Conservation (phyloP, 1,140 invertebrate genomes). For the Papilio helenus region DNA sequence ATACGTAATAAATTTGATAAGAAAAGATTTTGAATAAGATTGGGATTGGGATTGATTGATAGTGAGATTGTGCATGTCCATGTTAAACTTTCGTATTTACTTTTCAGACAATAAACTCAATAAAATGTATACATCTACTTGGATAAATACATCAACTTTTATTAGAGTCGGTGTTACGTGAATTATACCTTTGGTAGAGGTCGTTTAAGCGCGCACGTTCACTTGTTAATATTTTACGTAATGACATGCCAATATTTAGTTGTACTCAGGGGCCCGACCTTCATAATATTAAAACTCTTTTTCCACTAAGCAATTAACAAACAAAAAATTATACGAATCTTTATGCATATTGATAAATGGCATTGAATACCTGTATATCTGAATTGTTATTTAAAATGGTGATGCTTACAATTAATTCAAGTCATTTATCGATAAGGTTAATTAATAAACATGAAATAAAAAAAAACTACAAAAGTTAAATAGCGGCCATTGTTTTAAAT, state of each 20-base stretch:
- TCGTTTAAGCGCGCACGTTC: not conserved
- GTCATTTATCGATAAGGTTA: not conserved
- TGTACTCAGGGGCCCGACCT: constrained; percentile 8
- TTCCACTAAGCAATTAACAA: not conserved
- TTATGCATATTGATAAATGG: not conserved
- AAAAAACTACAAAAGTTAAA: not conserved
- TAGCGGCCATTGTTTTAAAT: not conserved
- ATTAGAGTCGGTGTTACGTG: not conserved
- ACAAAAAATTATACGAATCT: too few species aligned
- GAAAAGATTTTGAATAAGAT: not conserved
- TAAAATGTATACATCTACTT: not conserved
- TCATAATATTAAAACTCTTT: not conserved
- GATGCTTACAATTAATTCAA: not conserved
- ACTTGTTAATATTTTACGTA: constrained; percentile 17
- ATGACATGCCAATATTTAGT: constrained; percentile 6
- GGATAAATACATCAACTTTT: not conserved
- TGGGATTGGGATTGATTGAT: not conserved
- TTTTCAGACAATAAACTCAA: too few species aligned
- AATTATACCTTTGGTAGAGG: not conserved
- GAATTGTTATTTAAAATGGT: not conserved
- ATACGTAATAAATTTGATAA: too few species aligned
- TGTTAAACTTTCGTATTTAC: too few species aligned
- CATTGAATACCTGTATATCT: not conserved
- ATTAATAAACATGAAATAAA: constrained; percentile 8
- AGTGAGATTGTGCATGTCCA: not conserved